Evolutionary conservation across 2,797 vertebrate species (phyloP).

Genomic region (Helicolenus hilgendorfi): DNA sequence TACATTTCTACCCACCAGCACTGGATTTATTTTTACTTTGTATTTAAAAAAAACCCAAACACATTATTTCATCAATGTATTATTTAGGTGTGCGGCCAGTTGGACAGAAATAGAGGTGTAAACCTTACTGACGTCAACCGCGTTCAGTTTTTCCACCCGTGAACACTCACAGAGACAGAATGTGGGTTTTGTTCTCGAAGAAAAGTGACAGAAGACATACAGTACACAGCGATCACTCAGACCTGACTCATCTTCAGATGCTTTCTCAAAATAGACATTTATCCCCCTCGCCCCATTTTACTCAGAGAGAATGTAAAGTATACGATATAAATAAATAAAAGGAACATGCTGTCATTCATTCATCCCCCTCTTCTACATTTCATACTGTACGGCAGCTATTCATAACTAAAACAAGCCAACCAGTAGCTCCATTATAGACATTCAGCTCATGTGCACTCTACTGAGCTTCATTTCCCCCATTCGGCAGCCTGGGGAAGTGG

Average conservation of each 20-base stretch:
- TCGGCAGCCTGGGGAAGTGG: constrained; percentile 15
- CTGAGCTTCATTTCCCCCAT: constrained; percentile 24
- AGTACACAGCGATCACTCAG: constrained; percentile 41
- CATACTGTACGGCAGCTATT: constrained; percentile 34
- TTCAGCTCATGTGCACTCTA: constrained; percentile 35
- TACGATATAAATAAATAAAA: constrained; percentile 33
- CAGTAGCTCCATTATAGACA: constrained; percentile 50
- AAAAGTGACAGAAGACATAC: constrained; percentile 41
- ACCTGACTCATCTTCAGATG: constrained; percentile 68
- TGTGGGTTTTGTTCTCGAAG: constrained; percentile 50
- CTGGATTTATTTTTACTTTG: background rate
- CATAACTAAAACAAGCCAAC: constrained; percentile 40
- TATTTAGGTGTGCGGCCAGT: background rate
- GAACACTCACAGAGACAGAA: constrained; percentile 46
- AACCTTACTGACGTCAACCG: constrained; percentile 66
- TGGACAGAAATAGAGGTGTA: constrained; percentile 63
- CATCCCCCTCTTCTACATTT: background rate
- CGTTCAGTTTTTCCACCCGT: constrained; percentile 14
- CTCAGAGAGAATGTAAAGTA: constrained; percentile 16
- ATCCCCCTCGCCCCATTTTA: background rate
- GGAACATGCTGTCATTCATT: constrained; percentile 35
- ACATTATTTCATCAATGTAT: background rate
- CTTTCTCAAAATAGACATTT: constrained; percentile 42
- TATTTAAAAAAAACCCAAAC: too few relatives aligned
- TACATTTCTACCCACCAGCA: background rate